Evolutionary conservation across 2,797 vertebrate species (phyloP).

Genomic region (Enteromius fasciolatus): DNA sequence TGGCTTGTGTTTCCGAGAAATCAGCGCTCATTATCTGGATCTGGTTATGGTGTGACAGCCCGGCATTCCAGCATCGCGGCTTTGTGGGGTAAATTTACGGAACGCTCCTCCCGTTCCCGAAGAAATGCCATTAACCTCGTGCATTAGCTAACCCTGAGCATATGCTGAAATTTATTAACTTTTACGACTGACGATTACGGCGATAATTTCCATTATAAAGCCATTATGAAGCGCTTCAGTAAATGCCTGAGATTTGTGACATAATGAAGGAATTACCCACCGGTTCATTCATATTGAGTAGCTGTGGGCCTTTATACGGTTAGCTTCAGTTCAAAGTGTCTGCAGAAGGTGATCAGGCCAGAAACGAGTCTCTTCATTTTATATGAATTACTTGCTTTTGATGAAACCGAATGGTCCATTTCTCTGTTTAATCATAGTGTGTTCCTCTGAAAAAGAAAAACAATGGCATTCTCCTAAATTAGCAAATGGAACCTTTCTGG

Average conservation of each 20-base stretch:
- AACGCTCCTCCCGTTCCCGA: slow-evolving; percentile 34
- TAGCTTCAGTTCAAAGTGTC: slow-evolving; percentile 7
- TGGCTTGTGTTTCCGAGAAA: slow-evolving; percentile 40
- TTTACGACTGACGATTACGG: slow-evolving; percentile 16
- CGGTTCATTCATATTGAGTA: slow-evolving; percentile 18
- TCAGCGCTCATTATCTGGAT: slow-evolving; percentile 30
- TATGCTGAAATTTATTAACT: slow-evolving; percentile 41
- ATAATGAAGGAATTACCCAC: slow-evolving; percentile 34
- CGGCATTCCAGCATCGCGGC: not conserved
- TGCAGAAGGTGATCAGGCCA: slow-evolving; percentile 1
- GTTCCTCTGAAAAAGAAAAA: not conserved
- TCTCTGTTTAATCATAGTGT: not conserved
- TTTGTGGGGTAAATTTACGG: slow-evolving; percentile 44
- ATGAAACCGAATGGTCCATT: not conserved
- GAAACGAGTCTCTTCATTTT: not conserved
- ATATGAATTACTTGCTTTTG: slow-evolving; percentile 1
- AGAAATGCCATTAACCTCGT: slow-evolving; percentile 47
- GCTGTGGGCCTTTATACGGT: slow-evolving; percentile 4
- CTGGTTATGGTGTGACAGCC: slow-evolving; percentile 15
- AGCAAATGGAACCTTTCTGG: not conserved
- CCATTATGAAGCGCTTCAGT: slow-evolving; percentile 32
- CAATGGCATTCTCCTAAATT: not conserved
- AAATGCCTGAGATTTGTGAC: slow-evolving; percentile 35
- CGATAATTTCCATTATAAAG: slow-evolving; percentile 45
- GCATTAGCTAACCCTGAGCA: slow-evolving; percentile 40